Conservation (phyloP, 2,888 invertebrate species). For the Corythucha ciliata region DNA sequence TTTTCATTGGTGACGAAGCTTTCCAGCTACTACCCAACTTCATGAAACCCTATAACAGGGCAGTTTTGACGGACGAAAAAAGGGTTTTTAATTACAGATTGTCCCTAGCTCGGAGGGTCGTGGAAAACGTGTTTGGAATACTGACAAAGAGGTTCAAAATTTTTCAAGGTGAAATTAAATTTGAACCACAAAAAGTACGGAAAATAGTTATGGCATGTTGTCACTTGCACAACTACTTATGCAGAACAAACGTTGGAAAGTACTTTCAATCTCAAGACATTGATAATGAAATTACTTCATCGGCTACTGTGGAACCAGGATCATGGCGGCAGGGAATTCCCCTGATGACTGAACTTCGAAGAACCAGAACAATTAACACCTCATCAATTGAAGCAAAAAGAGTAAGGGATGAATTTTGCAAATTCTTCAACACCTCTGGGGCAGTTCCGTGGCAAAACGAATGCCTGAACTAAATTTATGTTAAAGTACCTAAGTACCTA, state of each 20-base stretch:
- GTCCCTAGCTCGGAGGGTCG: no score
- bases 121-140: no score
- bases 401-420: no score
- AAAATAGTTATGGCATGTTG: conserved; percentile 22
- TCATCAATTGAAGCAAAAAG: no score
- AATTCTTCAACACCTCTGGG: no score
- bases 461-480: no score
- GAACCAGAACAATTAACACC: no score
- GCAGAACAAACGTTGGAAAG: conserved; percentile 2
- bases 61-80: conserved; percentile 15
- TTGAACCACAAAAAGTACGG: conserved; percentile 9
- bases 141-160: conserved; percentile 15
- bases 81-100: conserved; percentile 17
- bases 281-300: conserved; percentile 3
- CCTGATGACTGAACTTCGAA: conserved; percentile 13
- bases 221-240: conserved; percentile 19
- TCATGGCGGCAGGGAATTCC: conserved; percentile 9
- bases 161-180: conserved; percentile 11
- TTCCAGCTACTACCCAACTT: conserved; percentile 24
- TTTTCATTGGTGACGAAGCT: conserved; percentile 25
- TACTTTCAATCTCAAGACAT: conserved; percentile 13
- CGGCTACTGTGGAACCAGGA: conserved; percentile 2
- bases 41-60: conserved; percentile 22
- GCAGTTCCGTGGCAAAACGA: no score
- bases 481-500: no score